Evolutionary conservation across 2,888 invertebrate genomes (phyloP), one percentile per base, ranked within the genome.

Genomic region (Eristalis tenax): DNA sequence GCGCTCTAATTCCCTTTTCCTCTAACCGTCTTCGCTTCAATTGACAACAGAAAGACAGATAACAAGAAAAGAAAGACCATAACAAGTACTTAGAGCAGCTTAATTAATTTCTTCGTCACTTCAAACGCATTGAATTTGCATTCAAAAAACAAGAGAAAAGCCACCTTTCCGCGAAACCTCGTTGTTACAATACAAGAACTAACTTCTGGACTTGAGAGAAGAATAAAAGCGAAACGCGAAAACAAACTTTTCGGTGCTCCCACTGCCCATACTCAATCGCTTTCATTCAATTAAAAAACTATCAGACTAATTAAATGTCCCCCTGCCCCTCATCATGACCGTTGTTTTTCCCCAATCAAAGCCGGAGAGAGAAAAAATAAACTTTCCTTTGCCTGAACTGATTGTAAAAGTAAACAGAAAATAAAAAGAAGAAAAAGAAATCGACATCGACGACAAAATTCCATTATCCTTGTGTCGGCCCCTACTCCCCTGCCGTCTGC

Each of bases 231-330:
- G 13, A 26, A 59, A 13, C 59, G 59, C 13, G 23, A 28, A 59
- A 59, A 50, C 50, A 59, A 59, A 59, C 59, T 59, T 23, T 59
- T 59, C 4, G 15, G 13, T 59, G 6, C 26, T 28, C 26, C 23
- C 1, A 26, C 32, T 64, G 22, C 28, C 38, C 28, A 57, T 11
- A 69, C 74, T 61, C 74, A 81, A 74, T 80, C 59, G 4, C 4
- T 68, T 74, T 56, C 56, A 26, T 35, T 64, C 56, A 63, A 75
- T 75, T 75, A 64, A 13, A 74, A 81, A 81, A 81, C 81, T 75
- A 75, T 75, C 50, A 64, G 68, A 75, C 26, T 57, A 75, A 81
- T 81, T 75, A 74, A 75, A 75, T 65, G 15, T 28, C 35, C 64
- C n/a, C 26, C 10, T 74, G 11, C 64, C 5, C 26, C 26, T 26